Conservation (phyloP, 2,113 vertebrate species). For the Acrocephalus arundinaceus region DNA sequence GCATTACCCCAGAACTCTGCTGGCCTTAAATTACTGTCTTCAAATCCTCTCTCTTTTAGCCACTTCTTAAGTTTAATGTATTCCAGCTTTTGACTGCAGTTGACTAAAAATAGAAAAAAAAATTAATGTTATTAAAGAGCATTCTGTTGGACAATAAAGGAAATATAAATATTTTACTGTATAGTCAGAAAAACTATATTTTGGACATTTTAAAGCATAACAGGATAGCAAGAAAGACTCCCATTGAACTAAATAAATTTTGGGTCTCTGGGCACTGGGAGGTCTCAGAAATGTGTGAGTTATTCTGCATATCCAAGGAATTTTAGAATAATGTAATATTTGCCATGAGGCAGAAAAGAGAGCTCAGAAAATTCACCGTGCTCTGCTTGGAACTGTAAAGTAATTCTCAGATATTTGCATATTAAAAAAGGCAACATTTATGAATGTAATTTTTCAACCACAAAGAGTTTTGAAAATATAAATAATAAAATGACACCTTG, state of each 20-base stretch:
- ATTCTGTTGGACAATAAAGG: background rate
- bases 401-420: background rate
- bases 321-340: background rate
- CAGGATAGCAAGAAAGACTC: background rate
- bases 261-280: background rate
- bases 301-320: background rate
- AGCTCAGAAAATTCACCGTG: background rate
- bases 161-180: background rate
- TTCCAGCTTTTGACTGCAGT: constrained; percentile 74
- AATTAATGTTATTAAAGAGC: background rate
- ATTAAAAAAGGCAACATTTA: background rate
- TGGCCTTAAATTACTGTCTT: constrained; percentile 76
- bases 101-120: constrained; percentile 68
- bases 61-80: constrained; percentile 86
- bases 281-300: background rate
- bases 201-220: background rate
- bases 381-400: background rate
- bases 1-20: constrained; percentile 83
- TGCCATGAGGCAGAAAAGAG: background rate
- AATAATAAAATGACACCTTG: background rate
- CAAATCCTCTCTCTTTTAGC: constrained; percentile 85
- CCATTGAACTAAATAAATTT: background rate
- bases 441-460: background rate
- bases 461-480: background rate
- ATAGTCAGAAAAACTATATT: background rate